Evolutionary conservation across 2,113 vertebrate species (phyloP).

Genomic region (Erythrolamprus reginae): DNA sequence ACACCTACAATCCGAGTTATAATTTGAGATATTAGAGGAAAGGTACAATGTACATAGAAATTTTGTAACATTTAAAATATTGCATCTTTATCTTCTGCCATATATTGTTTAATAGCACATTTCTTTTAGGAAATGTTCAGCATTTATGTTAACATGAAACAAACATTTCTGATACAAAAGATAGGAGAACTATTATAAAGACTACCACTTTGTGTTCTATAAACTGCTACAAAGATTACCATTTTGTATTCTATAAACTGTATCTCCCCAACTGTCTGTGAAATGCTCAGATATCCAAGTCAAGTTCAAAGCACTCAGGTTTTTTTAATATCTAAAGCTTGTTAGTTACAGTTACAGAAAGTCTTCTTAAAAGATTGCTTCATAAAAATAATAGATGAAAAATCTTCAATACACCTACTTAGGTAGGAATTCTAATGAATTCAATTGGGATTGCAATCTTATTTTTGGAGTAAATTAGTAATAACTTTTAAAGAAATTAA

Average conservation of each 20-base stretch:
- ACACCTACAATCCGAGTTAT: not conserved
- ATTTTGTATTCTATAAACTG: not conserved
- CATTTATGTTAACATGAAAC: not conserved
- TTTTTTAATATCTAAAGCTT: not conserved
- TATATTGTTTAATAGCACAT: not conserved
- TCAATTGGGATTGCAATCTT: not conserved
- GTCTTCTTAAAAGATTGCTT: not conserved
- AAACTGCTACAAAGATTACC: not conserved
- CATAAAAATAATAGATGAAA: not conserved
- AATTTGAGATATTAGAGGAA: not conserved
- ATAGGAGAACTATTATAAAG: constrained; percentile 33
- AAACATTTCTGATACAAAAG: constrained; percentile 19
- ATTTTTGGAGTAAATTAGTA: not conserved
- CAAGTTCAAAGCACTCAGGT: not conserved
- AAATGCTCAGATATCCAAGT: not conserved
- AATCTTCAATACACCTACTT: not conserved
- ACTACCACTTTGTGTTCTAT: not conserved
- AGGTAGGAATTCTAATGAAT: not conserved
- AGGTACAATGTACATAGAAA: not conserved
- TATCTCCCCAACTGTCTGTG: not conserved
- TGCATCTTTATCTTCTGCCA: not conserved
- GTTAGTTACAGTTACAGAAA: not conserved
- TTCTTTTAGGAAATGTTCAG: not conserved
- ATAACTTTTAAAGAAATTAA: constrained; percentile 6
- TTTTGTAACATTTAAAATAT: not conserved